These are phyloP conservation scores for Astreopora myriophthalma DNA, from an alignment of 64 coral and sea anemone genomes.

Conservation along the genomic window DNA sequence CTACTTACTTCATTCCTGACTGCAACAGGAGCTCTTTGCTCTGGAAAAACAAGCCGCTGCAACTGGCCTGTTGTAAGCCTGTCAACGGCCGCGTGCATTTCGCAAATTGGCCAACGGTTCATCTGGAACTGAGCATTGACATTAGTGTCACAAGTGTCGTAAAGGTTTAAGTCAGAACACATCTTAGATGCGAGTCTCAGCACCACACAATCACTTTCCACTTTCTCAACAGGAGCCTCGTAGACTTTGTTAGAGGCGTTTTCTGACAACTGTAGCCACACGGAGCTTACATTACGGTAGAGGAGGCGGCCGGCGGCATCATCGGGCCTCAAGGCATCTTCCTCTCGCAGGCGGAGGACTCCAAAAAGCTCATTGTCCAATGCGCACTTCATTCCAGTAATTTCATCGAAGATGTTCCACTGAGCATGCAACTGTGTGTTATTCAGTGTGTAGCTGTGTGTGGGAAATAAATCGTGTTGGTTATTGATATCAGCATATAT, in stretches of 20 bases:
- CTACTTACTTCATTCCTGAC: slow-evolving; percentile 6
- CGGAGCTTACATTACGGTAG: slow-evolving; percentile 51
- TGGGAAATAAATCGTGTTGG: neutral
- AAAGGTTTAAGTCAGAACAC: slow-evolving; percentile 46
- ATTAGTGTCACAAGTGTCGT: neutral
- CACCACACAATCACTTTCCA: slow-evolving; percentile 56
- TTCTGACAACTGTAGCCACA: slow-evolving; percentile 56
- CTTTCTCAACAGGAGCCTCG: slow-evolving; percentile 54
- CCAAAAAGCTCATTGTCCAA: slow-evolving; percentile 4
- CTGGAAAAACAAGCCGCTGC: slow-evolving; percentile 57
- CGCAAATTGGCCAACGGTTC: slow-evolving; percentile 75
- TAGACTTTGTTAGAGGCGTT: slow-evolving; percentile 31
- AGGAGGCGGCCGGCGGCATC: slow-evolving; percentile 78
- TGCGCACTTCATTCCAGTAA: slow-evolving; percentile 23
- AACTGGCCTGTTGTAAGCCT: slow-evolving; percentile 57
- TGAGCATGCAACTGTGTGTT: neutral
- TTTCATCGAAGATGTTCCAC: neutral
- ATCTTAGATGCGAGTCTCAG: slow-evolving; percentile 42
- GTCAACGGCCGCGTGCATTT: slow-evolving; percentile 76
- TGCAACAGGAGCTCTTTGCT: neutral
- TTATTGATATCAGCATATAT: no score
- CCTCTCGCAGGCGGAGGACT: slow-evolving; percentile 11
- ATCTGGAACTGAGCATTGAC: slow-evolving; percentile 77
- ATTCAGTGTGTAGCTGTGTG: neutral
- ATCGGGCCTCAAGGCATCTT: slow-evolving; percentile 65